A percentile compares a stretch with the other conserved stretches of the same genome.
phyloP scores from a whole-genome alignment of 2,888 invertebrate species.

The Xylota sylvarum region DNA sequence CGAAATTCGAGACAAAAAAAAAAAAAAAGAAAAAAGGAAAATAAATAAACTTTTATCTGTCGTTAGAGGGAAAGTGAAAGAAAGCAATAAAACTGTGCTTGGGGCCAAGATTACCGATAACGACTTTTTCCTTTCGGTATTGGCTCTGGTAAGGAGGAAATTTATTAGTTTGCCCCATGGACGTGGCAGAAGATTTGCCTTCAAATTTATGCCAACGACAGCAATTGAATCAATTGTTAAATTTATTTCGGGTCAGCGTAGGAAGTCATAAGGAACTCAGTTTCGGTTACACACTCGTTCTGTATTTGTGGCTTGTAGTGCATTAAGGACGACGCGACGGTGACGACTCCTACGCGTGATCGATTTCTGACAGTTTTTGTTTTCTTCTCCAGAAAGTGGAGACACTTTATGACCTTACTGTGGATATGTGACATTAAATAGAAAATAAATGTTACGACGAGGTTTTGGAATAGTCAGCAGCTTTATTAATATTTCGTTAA shows the following conservation, averaged over 20 bases:
- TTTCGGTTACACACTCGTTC: constrained; percentile 5
- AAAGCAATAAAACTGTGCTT: constrained; percentile 26
- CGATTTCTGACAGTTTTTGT: not conserved
- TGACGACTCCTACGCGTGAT: not conserved
- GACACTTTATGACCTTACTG: too few species aligned
- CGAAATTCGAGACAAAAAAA: constrained; percentile 23
- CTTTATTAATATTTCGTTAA: too few species aligned
- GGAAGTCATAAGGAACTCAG: constrained; percentile 36
- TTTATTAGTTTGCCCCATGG: constrained; percentile 45
- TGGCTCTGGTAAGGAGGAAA: not conserved
- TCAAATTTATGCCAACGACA: constrained; percentile 34
- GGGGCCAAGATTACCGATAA: constrained; percentile 32
- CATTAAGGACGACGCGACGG: not conserved
- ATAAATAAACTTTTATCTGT: constrained; percentile 21
- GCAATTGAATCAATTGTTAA: constrained; percentile 49
- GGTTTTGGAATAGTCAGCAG: too few species aligned
- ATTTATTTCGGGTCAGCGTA: constrained; percentile 32
- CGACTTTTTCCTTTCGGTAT: not conserved
- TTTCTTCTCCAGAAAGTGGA: too few species aligned
- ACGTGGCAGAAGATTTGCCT: constrained; percentile 37
- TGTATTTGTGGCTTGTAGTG: not conserved
- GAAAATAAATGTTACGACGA: too few species aligned
- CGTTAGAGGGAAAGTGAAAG: constrained; percentile 2
- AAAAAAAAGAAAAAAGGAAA: too few species aligned
- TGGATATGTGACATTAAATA: too few species aligned